phyloP scores from a whole-genome alignment of 92 coral and sea anemone species.

The Epizoanthus scotinus region DNA sequence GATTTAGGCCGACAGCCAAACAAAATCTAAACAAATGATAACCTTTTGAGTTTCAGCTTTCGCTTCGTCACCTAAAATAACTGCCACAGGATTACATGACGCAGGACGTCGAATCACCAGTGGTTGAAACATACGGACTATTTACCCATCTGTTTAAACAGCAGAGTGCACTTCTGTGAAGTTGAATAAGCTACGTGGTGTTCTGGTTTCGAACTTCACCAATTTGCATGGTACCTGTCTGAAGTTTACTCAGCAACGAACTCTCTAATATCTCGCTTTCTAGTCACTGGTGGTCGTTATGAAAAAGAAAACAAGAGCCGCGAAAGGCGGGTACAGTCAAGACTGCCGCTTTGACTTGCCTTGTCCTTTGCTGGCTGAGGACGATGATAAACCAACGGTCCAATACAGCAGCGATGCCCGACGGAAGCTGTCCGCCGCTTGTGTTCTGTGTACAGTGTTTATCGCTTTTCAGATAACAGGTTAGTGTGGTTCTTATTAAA shows the following conservation, averaged over 20 bases:
- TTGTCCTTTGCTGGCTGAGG: constrained; percentile 15
- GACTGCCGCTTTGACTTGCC: constrained; percentile 2
- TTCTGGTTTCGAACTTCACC: constrained; percentile 5
- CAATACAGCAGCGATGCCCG: constrained; percentile 53
- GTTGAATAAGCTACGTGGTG: constrained; percentile 37
- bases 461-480: constrained; percentile 77
- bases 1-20: too few relatives aligned
- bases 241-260: constrained; percentile 1
- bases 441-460: constrained; percentile 67
- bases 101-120: background rate
- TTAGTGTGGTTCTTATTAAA: background rate
- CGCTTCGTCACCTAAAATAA: constrained; percentile 12
- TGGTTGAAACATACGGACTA: constrained; percentile 4
- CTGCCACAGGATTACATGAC: background rate
- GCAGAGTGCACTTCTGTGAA: background rate
- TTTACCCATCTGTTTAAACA: constrained; percentile 64
- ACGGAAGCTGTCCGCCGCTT: constrained; percentile 56
- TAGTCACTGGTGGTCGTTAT: background rate
- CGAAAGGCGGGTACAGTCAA: background rate
- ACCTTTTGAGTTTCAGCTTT: constrained; percentile 12
- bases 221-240: background rate
- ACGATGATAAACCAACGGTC: constrained; percentile 31
- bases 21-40: background rate
- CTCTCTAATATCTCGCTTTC: background rate
- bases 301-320: constrained; percentile 5